Percentiles rank a stretch among this genome's conserved stretches.
Evolutionary conservation across 2,113 vertebrate species (phyloP).

Genomic region (Caracal caracal): DNA sequence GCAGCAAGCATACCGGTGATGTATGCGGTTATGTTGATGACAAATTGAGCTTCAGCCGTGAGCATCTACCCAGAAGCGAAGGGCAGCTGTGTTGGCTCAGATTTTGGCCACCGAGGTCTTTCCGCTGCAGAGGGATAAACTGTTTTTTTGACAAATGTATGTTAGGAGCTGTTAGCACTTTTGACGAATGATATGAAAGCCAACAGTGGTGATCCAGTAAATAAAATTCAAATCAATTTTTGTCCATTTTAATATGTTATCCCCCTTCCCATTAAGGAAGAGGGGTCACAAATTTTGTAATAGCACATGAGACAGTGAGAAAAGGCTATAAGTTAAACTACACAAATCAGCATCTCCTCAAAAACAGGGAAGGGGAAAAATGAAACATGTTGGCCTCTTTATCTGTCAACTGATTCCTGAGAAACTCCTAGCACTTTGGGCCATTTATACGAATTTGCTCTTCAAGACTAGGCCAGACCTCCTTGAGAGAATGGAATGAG

Average conservation of each 20-base stretch:
- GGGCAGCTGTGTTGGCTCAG: not conserved
- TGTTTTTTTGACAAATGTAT: not conserved
- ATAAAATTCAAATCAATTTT: not conserved
- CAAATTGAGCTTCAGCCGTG: not conserved
- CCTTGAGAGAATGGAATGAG: not conserved
- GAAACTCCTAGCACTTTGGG: not conserved
- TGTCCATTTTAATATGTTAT: constrained; percentile 21
- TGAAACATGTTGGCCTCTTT: not conserved
- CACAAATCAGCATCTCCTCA: not conserved
- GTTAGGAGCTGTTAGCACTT: not conserved
- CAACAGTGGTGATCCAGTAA: not conserved
- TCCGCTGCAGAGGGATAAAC: not conserved
- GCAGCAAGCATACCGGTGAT: not conserved
- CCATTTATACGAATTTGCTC: constrained; percentile 51
- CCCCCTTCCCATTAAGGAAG: not conserved
- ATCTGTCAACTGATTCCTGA: not conserved
- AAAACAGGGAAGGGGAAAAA: not conserved
- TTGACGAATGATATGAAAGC: not conserved
- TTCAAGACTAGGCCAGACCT: not conserved
- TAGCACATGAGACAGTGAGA: not conserved
- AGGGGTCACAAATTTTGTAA: not conserved
- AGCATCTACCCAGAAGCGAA: not conserved
- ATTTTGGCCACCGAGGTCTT: not conserved
- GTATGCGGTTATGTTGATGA: not conserved
- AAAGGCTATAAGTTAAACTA: not conserved